Evolutionary conservation across 1,140 invertebrate species (phyloP), one percentile per base, ranked within the genome.

Genomic region (Bactericera cockerelli): DNA sequence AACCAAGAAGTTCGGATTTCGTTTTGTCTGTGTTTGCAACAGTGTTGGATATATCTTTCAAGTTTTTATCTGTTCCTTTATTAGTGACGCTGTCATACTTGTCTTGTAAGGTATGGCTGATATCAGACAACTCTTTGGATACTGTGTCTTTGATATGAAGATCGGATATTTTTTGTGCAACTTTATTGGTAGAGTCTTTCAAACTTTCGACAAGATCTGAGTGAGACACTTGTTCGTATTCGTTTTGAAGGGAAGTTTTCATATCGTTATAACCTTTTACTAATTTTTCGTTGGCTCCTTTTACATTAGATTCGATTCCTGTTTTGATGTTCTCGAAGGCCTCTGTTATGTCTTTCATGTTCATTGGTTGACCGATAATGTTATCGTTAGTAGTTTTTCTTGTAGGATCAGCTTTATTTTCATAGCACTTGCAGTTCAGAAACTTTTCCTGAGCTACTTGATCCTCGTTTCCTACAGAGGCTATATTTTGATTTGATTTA

Each of bases 141-240:
- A 49, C 42, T 10, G n/a, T 49, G n/a, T 49, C 42, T n/a, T 49
- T 49, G 42, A 49, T 49, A n/a, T 49, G 42, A 16, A 22, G n/a
- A 49, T 49, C 42, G 4, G 42, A 49, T 49, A 49, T 49, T n/a
- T 49, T 49, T n/a, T 49, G 42, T 4, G n/a, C 3, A 6, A 49
- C 42, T 19, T 22, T 49, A 49, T 49, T 16, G 8, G 42, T 10
- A 19, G 22, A 4, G 8, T 49, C 42, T n/a, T 49, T 49, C n/a
- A 49, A 8, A 49, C 19, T 49, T 49, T 49, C 42, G 3, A 8
- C n/a, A 3, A 49, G 19, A 49, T 16, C 19, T 49, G 6, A 10
- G 6, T 49, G 42, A 10, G 42, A 19, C 19, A n/a, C 42, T 49
- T 49, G 42, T 49, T 49, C 42, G 19, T 49, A 49, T 49, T 49